phyloP scores from a whole-genome alignment of 1,140 invertebrate species.

The Bactericera cockerelli region DNA sequence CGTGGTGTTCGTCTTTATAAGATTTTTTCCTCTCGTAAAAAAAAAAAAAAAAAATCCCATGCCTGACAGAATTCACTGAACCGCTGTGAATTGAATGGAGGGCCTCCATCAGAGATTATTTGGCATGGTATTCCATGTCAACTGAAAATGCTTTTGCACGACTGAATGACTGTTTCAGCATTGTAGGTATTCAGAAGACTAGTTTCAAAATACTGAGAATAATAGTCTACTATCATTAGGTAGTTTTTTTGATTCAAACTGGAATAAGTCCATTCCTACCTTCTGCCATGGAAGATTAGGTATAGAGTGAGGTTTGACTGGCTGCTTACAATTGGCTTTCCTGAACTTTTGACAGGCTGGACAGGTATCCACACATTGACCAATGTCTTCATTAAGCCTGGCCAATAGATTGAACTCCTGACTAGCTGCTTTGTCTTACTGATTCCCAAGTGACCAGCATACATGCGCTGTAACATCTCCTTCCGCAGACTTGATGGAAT shows the following conservation, averaged over 20 bases:
- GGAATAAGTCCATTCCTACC: not conserved
- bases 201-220: slow-evolving; percentile 11
- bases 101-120: not conserved
- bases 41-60: too few relatives aligned
- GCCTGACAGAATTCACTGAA: not conserved
- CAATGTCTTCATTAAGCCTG: slow-evolving; percentile 31
- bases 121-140: not conserved
- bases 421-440: slow-evolving; percentile 28
- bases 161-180: not conserved
- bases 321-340: not conserved
- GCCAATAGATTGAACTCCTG: slow-evolving; percentile 30
- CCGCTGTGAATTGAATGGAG: not conserved
- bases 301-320: not conserved
- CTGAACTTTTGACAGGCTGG: not conserved
- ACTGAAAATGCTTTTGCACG: not conserved
- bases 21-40: too few relatives aligned
- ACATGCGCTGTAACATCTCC: slow-evolving; percentile 27
- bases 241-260: not conserved
- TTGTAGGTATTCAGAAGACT: not conserved
- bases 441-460: slow-evolving; percentile 32
- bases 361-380: not conserved
- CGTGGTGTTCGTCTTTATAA: too few relatives aligned
- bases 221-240: slow-evolving; percentile 11
- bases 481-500: slow-evolving; percentile 27
- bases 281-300: not conserved